Base-by-base conservation (phyloP, 2,888 invertebrate species). In the Hipparchia sbordonii region DNA sequence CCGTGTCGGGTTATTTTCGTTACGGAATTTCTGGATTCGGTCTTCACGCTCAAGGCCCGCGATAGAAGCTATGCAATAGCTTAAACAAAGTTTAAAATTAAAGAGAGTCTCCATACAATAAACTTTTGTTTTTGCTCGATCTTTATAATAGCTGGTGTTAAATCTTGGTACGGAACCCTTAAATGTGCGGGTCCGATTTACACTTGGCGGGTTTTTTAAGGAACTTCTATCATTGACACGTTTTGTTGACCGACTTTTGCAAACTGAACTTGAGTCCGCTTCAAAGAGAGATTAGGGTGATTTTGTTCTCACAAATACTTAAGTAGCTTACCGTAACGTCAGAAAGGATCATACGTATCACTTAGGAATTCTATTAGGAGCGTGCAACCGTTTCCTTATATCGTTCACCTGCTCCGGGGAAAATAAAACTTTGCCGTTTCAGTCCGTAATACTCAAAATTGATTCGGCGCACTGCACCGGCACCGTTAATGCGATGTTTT, bases 401-500 rank as follows among this genome's bases (percentile, higher is more conserved):
- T 12, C 39, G 60, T 6, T 45, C 39, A 61, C 45, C 60, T 61
- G 60, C 62, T 3, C 46, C 13, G 46, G 13, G 62, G 57, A 23
- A 48, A 60, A 62, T 62, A 62, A 62, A 62, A 62, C 46, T 62
- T 59, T 4, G 62, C 62, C 46, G 13, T 62, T 62, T 13, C 62
- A 48, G n/a, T 48, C 13, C 61, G 62, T 46, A n/a, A 46, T 9
- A 46, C 62, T 46, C 8, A 48, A 45, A 46, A 62, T 62, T 13
- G 62, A 48, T 62, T 62, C 46, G 23, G n/a, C 60, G 5, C 60
- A 45, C 60, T 61, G 60, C 60, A 57, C 60, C 60, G 5, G 60
- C n/a, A n/a, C 60, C 5, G 60, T 10, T 60, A 60, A 60, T 61
- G 45, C n/a, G n/a, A 61, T 61, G 12, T 10, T 61, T 61, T 61